Evolutionary conservation across 2,888 invertebrate genomes (phyloP).

Genomic region (Agriopis leucophaearia): DNA sequence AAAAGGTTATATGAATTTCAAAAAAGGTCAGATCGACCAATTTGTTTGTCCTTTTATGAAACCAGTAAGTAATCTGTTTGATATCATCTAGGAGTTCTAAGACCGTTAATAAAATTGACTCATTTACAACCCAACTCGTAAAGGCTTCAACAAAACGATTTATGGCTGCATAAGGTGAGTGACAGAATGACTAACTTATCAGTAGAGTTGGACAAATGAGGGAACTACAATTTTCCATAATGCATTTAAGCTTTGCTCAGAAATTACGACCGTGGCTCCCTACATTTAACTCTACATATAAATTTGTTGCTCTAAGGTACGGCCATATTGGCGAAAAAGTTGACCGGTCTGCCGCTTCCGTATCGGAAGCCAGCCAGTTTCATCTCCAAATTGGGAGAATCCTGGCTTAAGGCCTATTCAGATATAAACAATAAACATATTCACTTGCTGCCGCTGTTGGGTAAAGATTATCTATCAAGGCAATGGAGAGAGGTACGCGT

Average conservation of each 20-base stretch:
- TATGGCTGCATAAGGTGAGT: slow-evolving; percentile 1
- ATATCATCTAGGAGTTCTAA: slow-evolving; percentile 2
- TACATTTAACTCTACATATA: neutral
- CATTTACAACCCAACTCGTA: slow-evolving; percentile 11
- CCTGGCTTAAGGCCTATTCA: slow-evolving; percentile 1
- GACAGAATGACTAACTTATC: neutral
- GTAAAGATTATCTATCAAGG: too few species aligned
- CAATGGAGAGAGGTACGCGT: too few species aligned
- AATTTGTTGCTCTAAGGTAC: neutral
- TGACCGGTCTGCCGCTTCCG: slow-evolving; percentile 23
- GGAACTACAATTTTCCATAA: neutral
- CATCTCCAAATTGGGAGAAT: slow-evolving; percentile 30
- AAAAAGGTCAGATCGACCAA: slow-evolving; percentile 1
- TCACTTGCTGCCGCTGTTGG: too few species aligned
- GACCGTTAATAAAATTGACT: slow-evolving; percentile 11
- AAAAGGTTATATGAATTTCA: neutral
- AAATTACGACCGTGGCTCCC: neutral
- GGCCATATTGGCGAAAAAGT: slow-evolving; percentile 13
- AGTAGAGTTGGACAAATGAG: neutral
- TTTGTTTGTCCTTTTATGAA: slow-evolving; percentile 2
- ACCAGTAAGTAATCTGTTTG: neutral
- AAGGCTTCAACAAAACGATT: slow-evolving; percentile 12
- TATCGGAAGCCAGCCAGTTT: slow-evolving; percentile 42
- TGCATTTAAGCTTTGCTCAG: neutral
- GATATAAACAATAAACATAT: neutral